Conservation (phyloP, 2,888 invertebrate genomes). For the Drosophila mayaguana region DNA sequence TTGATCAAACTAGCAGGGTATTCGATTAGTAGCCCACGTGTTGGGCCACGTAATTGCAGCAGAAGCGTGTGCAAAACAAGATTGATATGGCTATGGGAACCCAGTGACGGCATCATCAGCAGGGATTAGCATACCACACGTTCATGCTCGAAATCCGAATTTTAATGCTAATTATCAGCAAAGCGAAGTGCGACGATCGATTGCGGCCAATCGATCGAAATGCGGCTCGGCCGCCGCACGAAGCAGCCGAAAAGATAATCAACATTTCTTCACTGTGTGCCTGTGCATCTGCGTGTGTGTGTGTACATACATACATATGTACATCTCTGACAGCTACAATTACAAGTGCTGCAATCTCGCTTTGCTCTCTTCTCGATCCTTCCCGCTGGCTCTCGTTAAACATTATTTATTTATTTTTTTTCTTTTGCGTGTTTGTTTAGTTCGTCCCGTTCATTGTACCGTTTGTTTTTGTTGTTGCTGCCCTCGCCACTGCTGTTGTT, state of each 20-base stretch:
- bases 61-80: conserved; percentile 43
- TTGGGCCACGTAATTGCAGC: neutral
- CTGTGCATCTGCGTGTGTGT: neutral
- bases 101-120: neutral
- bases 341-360: conserved; percentile 19
- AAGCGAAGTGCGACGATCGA: conserved; percentile 32
- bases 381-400: neutral
- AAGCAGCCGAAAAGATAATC: neutral
- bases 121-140: conserved; percentile 40
- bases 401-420: conserved; percentile 18
- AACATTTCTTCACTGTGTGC: neutral
- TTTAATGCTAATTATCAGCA: conserved; percentile 49
- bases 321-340: conserved; percentile 36
- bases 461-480: conserved; percentile 9
- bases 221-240: neutral
- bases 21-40: neutral
- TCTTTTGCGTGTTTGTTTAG: conserved; percentile 1
- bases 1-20: no score
- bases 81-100: neutral
- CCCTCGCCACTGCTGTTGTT: neutral
- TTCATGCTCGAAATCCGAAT: conserved; percentile 14
- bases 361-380: conserved; percentile 6
- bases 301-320: neutral
- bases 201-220: conserved; percentile 21
- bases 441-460: conserved; percentile 10